phyloP scores from a whole-genome alignment of 1,140 invertebrate species.

The Euura lappo region DNA sequence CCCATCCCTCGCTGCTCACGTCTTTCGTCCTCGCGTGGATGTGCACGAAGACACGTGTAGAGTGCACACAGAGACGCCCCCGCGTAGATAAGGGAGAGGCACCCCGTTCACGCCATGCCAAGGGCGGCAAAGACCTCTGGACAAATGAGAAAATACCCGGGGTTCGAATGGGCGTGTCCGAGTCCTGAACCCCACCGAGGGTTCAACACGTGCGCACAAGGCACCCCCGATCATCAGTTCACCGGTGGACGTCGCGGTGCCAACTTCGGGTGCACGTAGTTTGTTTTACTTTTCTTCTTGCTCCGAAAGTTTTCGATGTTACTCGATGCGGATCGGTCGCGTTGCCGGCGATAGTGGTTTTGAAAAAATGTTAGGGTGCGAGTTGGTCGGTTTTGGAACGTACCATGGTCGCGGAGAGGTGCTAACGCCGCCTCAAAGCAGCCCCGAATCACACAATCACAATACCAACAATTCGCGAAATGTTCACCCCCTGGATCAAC shows the following conservation, averaged over 20 bases:
- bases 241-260: not conserved
- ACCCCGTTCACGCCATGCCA: slow-evolving; percentile 48
- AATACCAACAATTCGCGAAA: slow-evolving; percentile 20
- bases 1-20: slow-evolving; percentile 13
- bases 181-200: slow-evolving; percentile 39
- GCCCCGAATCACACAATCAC: slow-evolving; percentile 47
- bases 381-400: slow-evolving; percentile 39
- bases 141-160: slow-evolving; percentile 45
- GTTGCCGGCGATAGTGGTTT: not conserved
- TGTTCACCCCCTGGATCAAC: slow-evolving; percentile 66
- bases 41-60: not conserved
- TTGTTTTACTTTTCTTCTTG: too few species aligned
- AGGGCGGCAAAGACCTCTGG: slow-evolving; percentile 43
- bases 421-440: slow-evolving; percentile 55
- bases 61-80: not conserved
- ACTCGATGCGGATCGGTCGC: not conserved
- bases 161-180: slow-evolving; percentile 37
- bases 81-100: too few species aligned
- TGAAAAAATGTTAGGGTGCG: slow-evolving; percentile 43
- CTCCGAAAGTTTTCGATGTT: not conserved
- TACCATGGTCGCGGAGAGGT: slow-evolving; percentile 43
- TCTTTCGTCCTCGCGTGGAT: slow-evolving; percentile 28
- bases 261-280: not conserved
- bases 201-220: slow-evolving; percentile 17
- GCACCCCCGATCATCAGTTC: slow-evolving; percentile 1